Conservation (phyloP, 2,797 vertebrate species). For the Rhinoraja longicauda region DNA sequence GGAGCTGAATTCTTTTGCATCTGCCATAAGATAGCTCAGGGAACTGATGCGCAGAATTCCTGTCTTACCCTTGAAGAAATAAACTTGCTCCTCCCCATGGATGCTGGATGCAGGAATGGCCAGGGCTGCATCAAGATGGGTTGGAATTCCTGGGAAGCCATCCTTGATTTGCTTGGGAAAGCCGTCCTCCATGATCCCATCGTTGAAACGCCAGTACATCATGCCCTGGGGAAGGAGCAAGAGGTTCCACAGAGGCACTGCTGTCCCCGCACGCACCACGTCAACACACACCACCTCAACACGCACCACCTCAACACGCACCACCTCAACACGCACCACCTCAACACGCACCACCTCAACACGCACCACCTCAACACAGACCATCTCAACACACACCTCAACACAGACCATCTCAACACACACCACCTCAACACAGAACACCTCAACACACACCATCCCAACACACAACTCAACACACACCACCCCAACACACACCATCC, state of each 20-base stretch:
- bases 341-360: no score
- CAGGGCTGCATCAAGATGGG: not conserved
- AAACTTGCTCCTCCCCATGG: not conserved
- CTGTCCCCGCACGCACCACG: no score
- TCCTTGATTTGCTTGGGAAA: not conserved
- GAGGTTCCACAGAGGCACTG: no score
- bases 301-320: no score
- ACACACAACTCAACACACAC: no score
- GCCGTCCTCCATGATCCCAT: not conserved
- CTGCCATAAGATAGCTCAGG: no score
- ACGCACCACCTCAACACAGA: no score
- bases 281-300: no score
- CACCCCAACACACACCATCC: no score
- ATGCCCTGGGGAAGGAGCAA: not conserved
- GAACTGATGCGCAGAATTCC: not conserved
- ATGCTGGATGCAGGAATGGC: not conserved
- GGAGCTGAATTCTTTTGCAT: not conserved
- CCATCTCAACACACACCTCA: no score
- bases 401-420: no score
- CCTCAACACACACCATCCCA: not conserved
- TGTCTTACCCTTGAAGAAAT: slow-evolving; percentile 21
- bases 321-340: no score
- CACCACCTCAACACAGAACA: not conserved
- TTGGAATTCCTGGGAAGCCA: not conserved
- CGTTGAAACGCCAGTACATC: not conserved